phyloP scores from a whole-genome alignment of 2,113 vertebrate genomes.

The Amphiprion ocellaris region DNA sequence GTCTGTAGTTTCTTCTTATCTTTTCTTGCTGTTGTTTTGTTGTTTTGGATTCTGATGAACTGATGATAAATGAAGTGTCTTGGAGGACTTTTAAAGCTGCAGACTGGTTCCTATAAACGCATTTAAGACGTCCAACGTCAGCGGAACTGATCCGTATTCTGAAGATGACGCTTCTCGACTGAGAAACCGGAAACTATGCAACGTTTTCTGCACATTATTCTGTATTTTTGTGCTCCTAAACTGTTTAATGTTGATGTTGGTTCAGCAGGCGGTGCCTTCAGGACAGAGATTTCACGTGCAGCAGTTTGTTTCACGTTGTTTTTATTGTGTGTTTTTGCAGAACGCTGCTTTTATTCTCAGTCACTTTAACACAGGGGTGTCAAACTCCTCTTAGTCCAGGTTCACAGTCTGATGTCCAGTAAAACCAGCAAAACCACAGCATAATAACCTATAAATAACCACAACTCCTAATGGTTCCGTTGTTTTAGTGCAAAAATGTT shows the following conservation, averaged over 20 bases:
- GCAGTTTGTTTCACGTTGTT: slow-evolving; percentile 39
- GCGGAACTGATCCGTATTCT: neutral
- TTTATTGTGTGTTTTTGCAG: slow-evolving; percentile 27
- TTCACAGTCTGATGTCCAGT: too few relatives aligned
- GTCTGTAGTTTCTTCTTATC: slow-evolving; percentile 26
- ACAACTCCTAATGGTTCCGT: too few relatives aligned
- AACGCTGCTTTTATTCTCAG: slow-evolving; percentile 5
- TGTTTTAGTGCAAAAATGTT: too few relatives aligned
- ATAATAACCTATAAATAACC: too few relatives aligned
- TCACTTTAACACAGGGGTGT: slow-evolving; percentile 9
- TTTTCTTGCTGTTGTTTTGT: slow-evolving; percentile 23
- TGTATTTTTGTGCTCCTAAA: slow-evolving; percentile 33
- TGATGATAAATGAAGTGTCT: slow-evolving; percentile 32
- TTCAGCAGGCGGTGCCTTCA: slow-evolving; percentile 68
- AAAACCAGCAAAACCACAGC: too few relatives aligned
- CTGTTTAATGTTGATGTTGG: slow-evolving; percentile 24
- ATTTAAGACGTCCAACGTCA: slow-evolving; percentile 7
- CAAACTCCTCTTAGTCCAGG: too few relatives aligned
- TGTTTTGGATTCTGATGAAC: slow-evolving; percentile 21
- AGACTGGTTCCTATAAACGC: slow-evolving; percentile 27
- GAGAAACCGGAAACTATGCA: slow-evolving; percentile 22
- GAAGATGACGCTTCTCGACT: neutral
- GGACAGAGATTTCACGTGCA: slow-evolving; percentile 56
- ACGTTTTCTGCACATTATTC: slow-evolving; percentile 16
- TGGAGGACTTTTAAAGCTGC: neutral